phyloP scores from a whole-genome alignment of 1,140 invertebrate genomes.

The Rhopalosiphum padi region DNA sequence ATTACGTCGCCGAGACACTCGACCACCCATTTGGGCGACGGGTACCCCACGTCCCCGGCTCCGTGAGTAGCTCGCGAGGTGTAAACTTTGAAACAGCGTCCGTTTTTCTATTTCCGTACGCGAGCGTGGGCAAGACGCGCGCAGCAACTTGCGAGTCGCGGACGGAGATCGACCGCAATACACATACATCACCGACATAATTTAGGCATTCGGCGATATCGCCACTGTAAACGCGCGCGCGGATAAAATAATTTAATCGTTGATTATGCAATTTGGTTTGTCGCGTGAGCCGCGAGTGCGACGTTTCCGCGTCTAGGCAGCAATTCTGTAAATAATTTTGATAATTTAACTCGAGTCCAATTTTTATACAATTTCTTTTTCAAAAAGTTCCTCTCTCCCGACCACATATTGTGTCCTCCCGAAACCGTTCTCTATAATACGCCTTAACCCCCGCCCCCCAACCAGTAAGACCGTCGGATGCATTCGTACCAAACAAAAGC shows the following conservation, averaged over 20 bases:
- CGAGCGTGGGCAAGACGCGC: background rate
- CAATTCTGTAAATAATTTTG: too few relatives aligned
- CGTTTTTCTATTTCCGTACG: background rate
- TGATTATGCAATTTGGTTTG: background rate
- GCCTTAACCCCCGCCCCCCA: too few relatives aligned
- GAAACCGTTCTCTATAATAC: background rate
- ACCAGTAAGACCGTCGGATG: background rate
- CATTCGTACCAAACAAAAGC: too few relatives aligned
- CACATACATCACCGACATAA: too few relatives aligned
- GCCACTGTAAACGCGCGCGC: too few relatives aligned
- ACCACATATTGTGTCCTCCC: background rate
- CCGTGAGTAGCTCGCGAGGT: background rate
- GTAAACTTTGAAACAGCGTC: background rate
- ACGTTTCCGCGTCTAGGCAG: too few relatives aligned
- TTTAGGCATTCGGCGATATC: background rate
- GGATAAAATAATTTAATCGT: background rate
- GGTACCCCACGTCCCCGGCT: too few relatives aligned
- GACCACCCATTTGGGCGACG: background rate
- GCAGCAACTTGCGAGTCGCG: background rate
- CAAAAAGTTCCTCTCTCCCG: background rate
- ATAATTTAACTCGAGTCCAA: background rate
- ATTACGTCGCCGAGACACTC: background rate
- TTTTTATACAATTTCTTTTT: background rate
- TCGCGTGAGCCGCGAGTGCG: background rate
- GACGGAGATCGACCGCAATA: background rate